Base-by-base conservation (phyloP, 2,888 invertebrate species). In the Phasia obesa region DNA sequence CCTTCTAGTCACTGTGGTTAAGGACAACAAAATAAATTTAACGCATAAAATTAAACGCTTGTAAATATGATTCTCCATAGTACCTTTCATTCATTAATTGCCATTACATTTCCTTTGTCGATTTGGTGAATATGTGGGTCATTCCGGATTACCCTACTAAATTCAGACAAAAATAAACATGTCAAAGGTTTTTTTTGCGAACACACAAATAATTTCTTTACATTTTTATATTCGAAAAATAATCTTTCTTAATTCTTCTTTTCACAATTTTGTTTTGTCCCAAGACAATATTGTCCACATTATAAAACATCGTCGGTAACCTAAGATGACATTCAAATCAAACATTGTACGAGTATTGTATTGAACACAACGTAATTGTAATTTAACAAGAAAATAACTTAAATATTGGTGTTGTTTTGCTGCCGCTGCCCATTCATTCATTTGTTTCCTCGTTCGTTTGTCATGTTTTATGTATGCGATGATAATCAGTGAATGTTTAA, bases 401-500 rank as follows among this genome's bases (percentile, higher is more conserved):
- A 69, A 75, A 75, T 64, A 51, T 42, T 59, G 35, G 59, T 59
- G 23, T 31, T 25, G 47, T n/a, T 53, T n/a, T 19, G 7, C 31
- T 74, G 38, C 17, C 44, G 13, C 31, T 47, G 59, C 13, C 19
- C 38, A 9, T 51, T 42, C 31, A 47, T 65, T 38, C 64, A 35
- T 59, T 71, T 60, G 23, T 65, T 35, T 21, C 25, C 47, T 57
- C 38, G 57, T 62, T 64, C 49, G 59, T 65, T 76, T 81, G 65
- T 76, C 71, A 81, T 81, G 76, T 67, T 71, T 75, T 70, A 81
- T 70, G 76, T 53, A 71, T 76, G 76, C 76, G 75, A 75, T 81
- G 75, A 71, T 65, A 81, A 81, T 76, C 81, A 81, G 65, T 71
- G 70, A 81, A 71, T 81, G 81, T 65, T 81, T 76, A 76, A 81